Percentiles rank a stretch among this genome's conserved stretches.
phyloP scores from a whole-genome alignment of 2,113 vertebrate genomes.

The Sus scrofa region DNA sequence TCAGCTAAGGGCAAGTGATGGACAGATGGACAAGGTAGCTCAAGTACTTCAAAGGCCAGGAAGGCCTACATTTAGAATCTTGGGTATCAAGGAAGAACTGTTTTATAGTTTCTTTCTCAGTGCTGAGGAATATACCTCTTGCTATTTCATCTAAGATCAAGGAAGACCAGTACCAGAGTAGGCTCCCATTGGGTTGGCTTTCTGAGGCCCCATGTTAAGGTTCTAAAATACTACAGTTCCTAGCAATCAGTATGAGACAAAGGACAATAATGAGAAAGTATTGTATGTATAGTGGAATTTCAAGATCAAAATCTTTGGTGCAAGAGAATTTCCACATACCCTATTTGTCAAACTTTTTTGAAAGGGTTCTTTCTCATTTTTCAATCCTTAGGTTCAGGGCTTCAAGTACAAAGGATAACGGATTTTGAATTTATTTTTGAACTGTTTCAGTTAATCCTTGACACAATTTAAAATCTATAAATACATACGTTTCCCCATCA shows the following conservation, averaged over 20 bases:
- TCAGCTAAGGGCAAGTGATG: not conserved
- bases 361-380: constrained; percentile 28
- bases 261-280: constrained; percentile 31
- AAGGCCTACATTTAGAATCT: not conserved
- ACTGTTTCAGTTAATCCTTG: constrained; percentile 18
- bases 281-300: constrained; percentile 33
- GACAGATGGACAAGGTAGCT: not conserved
- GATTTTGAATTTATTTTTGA: not conserved
- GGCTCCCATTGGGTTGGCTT: not conserved
- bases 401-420: constrained; percentile 44
- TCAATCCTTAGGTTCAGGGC: not conserved
- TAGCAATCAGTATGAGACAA: constrained; percentile 33
- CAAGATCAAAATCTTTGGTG: constrained; percentile 31
- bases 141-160: not conserved
- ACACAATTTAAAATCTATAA: constrained; percentile 24
- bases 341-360: not conserved
- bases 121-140: constrained; percentile 22
- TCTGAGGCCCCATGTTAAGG: not conserved
- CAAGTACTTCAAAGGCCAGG: not conserved
- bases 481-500: not conserved
- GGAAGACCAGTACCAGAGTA: not conserved
- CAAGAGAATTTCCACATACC: not conserved
- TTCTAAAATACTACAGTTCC: constrained; percentile 1
- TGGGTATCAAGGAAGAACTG: not conserved
- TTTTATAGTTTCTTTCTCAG: not conserved